Evolutionary conservation across 2,888 invertebrate genomes (phyloP), one percentile per base, ranked within the genome.

Genomic region (Drosophila cracens): DNA sequence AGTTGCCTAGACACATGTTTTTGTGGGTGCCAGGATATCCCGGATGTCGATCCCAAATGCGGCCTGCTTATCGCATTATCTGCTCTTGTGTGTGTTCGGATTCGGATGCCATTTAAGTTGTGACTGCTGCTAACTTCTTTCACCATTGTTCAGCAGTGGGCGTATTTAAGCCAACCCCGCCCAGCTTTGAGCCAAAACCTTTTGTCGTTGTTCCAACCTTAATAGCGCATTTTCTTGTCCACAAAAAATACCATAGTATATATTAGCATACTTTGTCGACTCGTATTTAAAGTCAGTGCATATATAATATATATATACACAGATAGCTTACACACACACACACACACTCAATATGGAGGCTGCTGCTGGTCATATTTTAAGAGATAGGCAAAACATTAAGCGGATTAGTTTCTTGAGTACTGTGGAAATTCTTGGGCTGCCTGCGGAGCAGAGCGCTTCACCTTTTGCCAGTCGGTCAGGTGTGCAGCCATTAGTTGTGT

Each of bases 371-470:
- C 76, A 84, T 87, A 82, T 79, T 89, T 82, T 68, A 61, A 61
- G 56, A 80, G 83, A 87, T 85, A 85, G 89, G 85, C 83, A 80
- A 83, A 87, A 89, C 85, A 85, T 85, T 85, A 85, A 85, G 85
- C 88, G 85, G 90, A 85, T 85, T 89, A 85, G 78, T 85, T 85
- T 87, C 68, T 64, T 68, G 61, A 65, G 67, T 51, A 64, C 68
- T 49, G 60, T 54, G 66, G 29, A 68, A 63, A 59, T 70, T 31
- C 51, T 49, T 51, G 31, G 34, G 34, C 25, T 25, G 53, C 34
- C 25, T 53, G 52, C 34, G 65, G 34, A 58, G 33, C 10, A 10
- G 46, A 52, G 52, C 51, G 25, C 18, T 51, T 60, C 67, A 66
- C 70, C 69, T 58, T 64, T 76, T 52, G 4, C 36, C 53, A 54